phyloP scores from a whole-genome alignment of 2,888 invertebrate genomes.

The Melolontha melolontha region DNA sequence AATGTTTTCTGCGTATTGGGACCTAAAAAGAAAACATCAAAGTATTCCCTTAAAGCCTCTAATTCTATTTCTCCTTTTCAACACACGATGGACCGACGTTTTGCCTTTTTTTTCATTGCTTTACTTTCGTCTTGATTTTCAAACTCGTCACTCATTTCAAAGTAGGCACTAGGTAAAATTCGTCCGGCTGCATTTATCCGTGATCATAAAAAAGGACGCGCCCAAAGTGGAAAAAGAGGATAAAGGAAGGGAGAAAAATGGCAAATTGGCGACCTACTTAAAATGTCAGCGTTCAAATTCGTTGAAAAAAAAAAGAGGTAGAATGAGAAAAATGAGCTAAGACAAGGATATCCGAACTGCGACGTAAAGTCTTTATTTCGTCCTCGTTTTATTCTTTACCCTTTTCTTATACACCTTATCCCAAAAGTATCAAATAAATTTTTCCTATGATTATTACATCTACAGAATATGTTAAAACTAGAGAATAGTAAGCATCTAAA shows the following conservation, averaged over 20 bases:
- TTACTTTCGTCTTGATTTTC: slow-evolving; percentile 4
- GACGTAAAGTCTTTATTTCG: no score
- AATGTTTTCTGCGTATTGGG: background rate
- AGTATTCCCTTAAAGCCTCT: slow-evolving; percentile 8
- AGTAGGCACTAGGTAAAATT: slow-evolving; percentile 1
- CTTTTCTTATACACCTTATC: no score
- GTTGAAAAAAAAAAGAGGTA: slow-evolving; percentile 6
- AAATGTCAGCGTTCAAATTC: background rate
- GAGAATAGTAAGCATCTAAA: no score
- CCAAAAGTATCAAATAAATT: no score
- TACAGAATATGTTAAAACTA: no score
- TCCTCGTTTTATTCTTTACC: no score
- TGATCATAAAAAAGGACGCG: slow-evolving; percentile 7
- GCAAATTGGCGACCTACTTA: slow-evolving; percentile 33
- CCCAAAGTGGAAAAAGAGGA: slow-evolving; percentile 8
- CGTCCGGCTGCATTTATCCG: background rate
- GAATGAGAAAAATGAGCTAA: background rate
- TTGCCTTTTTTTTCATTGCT: background rate
- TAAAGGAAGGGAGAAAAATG: slow-evolving; percentile 4
- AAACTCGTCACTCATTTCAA: slow-evolving; percentile 19
- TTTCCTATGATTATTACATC: no score
- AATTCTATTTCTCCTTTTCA: slow-evolving; percentile 15
- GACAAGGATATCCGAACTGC: background rate
- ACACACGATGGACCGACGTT: slow-evolving; percentile 7
- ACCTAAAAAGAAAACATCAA: slow-evolving; percentile 16